Base-by-base conservation (phyloP, 2,797 vertebrate genomes). In the Nannoperca australis region DNA sequence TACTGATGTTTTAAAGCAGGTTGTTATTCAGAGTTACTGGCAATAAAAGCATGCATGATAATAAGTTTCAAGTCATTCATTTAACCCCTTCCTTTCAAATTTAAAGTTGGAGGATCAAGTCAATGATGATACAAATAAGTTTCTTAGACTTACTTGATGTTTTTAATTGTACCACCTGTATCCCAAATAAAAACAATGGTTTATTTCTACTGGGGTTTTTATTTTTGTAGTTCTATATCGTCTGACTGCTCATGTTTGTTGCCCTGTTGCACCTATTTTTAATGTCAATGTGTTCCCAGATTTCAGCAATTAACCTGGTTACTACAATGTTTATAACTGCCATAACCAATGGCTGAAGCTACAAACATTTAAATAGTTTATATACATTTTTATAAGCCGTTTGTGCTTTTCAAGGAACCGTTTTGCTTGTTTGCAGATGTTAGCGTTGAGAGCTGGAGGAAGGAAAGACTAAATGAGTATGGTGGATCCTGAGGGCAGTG, bases 401-500 rank as follows among this genome's bases (percentile, higher is more conserved):
- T 72, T 11, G n/a, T 64, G 42, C 70, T 76, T 73, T 62, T 73
- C 15, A 76, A 73, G 20, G 50, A 73, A 61, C 14, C 58, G 22
- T 77, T 86, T 80, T 68, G 63, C 78, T 85, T 87, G 78, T 84
- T 84, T 82, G 79, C 56, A 56, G 49, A 82, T 78, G 82, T 83
- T 36, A 36, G 18, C 34, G 22, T 61, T 58, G 36, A 69, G 71
- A 75, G 51, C 58, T 50, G 47, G 55, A 76, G 66, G 61, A 77
- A 78, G 45, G 78, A 72, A 78, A 71, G 71, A 64, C 60, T 78
- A 27, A 70, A 74, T 49, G 90, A 87, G 71, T 34, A 1, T 59
- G 84, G 88, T 76, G 8, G 65, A 79, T 85, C 88, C 89, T 82
- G 65, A 72, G 80, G 90, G 79, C 83, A 80, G 67, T 4, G 45